Base-by-base conservation (phyloP, 2,113 vertebrate genomes). In the Trichechus manatus region DNA sequence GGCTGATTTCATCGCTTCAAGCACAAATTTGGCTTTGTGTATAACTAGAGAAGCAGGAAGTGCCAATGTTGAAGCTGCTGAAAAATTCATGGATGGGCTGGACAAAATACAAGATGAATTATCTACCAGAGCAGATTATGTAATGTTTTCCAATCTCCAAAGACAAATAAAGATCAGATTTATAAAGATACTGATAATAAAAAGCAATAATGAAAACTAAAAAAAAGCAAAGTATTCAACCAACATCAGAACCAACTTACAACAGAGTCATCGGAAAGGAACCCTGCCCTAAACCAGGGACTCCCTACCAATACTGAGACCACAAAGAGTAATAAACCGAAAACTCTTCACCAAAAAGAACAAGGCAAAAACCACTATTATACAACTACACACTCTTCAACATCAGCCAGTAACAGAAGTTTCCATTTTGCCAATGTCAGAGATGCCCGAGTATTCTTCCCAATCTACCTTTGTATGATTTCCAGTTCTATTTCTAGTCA, bases 281-380 rank as follows among this genome's bases (percentile, higher is more conserved):
- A 74, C 6, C 72, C 20, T 39, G 72, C 39, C 9, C 2, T 23
- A 39, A 74, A 23, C 5, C n/a, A 72, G n/a, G 5, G 22, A 68
- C 8, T 36, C 80, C 88, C 25, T 91, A 44, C n/a, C n/a, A 94
- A 79, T 75, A 3, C 15, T 19, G 59, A 36, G 25, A 66, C 23
- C 9, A 89, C 2, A 7, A 27, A 5, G 44, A 82, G 4, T 81
- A 8, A 79, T 22, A 94, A 91, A 14, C 56, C 36, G 81, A 22
- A 94, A 80, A 95, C 39, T n/a, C 31, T 42, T 77, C 25, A 91
- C 56, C n/a, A 95, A 75, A 83, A 19, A 91, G 11, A 87, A 79
- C 33, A 93, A 15, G 9, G 36, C 42, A 81, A 72, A 83, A 86
- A 47, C 33, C 33, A 91, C 0, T 27, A 7, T 61, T 53, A 39